These are phyloP conservation scores for Porites divaricata DNA, from an alignment of 92 coral and sea anemone genomes.

Conservation along the genomic window DNA sequence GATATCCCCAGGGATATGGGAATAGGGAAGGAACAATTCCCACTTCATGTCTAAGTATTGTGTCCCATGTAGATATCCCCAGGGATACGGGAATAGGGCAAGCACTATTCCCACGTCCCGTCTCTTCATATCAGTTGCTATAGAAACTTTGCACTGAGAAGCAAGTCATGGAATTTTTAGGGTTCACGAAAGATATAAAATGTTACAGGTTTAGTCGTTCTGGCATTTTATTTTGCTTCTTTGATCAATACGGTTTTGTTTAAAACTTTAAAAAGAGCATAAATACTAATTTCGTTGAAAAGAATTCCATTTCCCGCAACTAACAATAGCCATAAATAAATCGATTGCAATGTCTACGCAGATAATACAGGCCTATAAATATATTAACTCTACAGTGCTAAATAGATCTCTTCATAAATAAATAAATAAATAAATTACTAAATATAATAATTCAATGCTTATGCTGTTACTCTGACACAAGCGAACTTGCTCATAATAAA, in stretches of 20 bases:
- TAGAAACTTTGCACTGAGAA: no score
- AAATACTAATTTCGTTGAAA: constrained; percentile 26
- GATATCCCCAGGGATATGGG: no score
- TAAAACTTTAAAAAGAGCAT: constrained; percentile 36
- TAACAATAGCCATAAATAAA: constrained; percentile 30
- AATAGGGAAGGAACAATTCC: no score
- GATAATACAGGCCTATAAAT: neutral
- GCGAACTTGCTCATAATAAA: neutral
- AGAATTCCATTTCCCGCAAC: constrained; percentile 24
- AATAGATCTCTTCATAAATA: constrained; percentile 24
- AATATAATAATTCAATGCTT: neutral
- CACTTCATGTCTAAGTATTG: no score
- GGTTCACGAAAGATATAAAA: neutral
- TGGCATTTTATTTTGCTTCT: constrained; percentile 6
- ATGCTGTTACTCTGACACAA: neutral
- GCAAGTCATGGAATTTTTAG: no score
- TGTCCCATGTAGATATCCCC: no score
- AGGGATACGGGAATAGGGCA: no score
- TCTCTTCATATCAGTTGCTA: neutral
- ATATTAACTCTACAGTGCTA: constrained; percentile 19
- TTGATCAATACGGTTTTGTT: constrained; percentile 7
- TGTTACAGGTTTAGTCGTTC: neutral
- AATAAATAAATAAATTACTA: neutral
- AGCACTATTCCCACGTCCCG: neutral
- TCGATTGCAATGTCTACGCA: neutral